A percentile compares a stretch with the other conserved stretches of the same genome.
Evolutionary conservation across 2,797 vertebrate genomes (phyloP).

Genomic region (Argyrosomus regius): DNA sequence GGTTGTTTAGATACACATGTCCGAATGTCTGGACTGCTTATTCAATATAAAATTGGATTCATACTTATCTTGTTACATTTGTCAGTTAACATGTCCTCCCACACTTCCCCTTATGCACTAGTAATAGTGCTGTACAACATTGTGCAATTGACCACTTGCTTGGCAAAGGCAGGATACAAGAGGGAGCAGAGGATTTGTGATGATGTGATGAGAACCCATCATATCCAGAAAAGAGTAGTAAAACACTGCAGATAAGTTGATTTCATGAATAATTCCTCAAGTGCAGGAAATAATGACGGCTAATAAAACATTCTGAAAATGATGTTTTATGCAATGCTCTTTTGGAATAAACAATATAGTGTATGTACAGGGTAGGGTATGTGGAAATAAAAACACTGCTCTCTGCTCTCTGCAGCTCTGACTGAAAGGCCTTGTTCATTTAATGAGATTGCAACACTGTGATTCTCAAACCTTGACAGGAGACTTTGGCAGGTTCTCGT

Average conservation of each 20-base stretch:
- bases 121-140: slow-evolving; percentile 9
- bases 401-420: slow-evolving; percentile 37
- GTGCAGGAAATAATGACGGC: not conserved
- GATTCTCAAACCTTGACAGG: slow-evolving; percentile 72
- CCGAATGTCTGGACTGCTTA: not conserved
- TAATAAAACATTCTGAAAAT: slow-evolving; percentile 13
- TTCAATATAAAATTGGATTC: not conserved
- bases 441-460: slow-evolving; percentile 73
- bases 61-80: slow-evolving; percentile 2
- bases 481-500: slow-evolving; percentile 65
- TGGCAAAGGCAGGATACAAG: not conserved
- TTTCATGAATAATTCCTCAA: not conserved
- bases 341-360: slow-evolving; percentile 18
- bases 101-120: not conserved
- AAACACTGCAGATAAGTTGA: not conserved
- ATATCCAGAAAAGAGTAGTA: not conserved
- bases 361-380: slow-evolving; percentile 5
- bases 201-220: not conserved
- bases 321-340: not conserved
- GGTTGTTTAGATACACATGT: slow-evolving; percentile 8
- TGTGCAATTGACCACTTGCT: slow-evolving; percentile 4
- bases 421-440: slow-evolving; percentile 66
- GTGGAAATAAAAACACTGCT: slow-evolving; percentile 44
- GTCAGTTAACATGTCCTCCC: not conserved
- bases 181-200: not conserved